Evolutionary conservation across 1,140 invertebrate genomes (phyloP), one percentile per base, ranked within the genome.

Genomic region (Heliconius eleuchia): DNA sequence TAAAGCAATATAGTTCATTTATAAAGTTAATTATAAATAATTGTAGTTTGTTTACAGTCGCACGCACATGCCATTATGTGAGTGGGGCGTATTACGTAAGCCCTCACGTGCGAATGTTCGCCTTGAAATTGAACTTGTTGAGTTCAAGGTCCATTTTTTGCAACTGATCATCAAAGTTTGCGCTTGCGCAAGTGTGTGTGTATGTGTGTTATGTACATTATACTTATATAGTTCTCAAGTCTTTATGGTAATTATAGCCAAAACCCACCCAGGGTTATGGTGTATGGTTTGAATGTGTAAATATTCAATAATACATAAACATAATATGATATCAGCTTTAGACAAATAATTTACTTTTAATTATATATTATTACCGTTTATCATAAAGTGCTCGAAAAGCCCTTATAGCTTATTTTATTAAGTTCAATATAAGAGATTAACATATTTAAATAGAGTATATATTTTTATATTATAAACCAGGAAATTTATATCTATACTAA

Each of bases 71-170:
- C 79, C 66, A 72, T 82, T 78, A 82, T 71, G 79, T 81, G 80
- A 76, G 83, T 78, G 77, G 84, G 81, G 78, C 84, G 76, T 76
- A 82, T 92, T 92, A 92, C 89, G 89, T 90, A 92, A 92, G 81
- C 83, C 74, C 46, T 80, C 77, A 83, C 84, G 85, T 87, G 84
- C 84, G 80, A 86, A 87, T 83, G 79, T 85, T 92, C 83, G 86
- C 92, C 91, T 93, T 94, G 92, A 91, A 87, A 82, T 86, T 92
- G 92, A 94, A 94, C 92, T 91, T 87, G 71, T 72, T 72, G 86
- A 88, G 92, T 94, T 94, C 92, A 94, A 94, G 92, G 91, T 87
- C 89, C 85, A 78, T 84, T 93, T 92, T 94, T 94, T 93, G 87
- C 88, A 87, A 78, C 82, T 78, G 78, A 66, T 81, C 83, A 89